These are phyloP conservation scores for Calameuta filiformis DNA, from an alignment of 2,888 invertebrate genomes.

Conservation along the genomic window DNA sequence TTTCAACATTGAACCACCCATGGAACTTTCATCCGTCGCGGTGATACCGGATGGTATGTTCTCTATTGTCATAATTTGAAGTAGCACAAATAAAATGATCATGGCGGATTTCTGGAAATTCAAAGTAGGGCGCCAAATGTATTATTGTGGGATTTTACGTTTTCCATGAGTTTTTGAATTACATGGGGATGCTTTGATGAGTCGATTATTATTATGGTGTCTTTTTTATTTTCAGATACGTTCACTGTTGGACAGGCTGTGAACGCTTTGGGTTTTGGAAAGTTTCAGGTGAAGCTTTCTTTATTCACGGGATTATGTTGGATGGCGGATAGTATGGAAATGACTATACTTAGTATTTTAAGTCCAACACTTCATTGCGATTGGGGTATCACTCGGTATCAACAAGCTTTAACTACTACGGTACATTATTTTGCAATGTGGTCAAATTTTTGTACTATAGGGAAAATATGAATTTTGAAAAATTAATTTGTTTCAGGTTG, in stretches of 20 bases:
- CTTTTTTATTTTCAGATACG: slow-evolving; percentile 72
- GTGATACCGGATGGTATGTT: slow-evolving; percentile 82
- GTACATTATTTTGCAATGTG: slow-evolving; percentile 63
- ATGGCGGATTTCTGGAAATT: neutral
- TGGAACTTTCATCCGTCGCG: slow-evolving; percentile 83
- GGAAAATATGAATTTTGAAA: neutral
- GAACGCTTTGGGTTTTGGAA: slow-evolving; percentile 87
- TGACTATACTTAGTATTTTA: slow-evolving; percentile 94
- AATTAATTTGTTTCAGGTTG: slow-evolving; percentile 67
- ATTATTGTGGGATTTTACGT: neutral
- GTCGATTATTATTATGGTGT: neutral
- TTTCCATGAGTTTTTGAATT: neutral
- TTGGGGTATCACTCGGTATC: slow-evolving; percentile 91
- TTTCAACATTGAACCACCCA: slow-evolving; percentile 54
- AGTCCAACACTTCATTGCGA: slow-evolving; percentile 95
- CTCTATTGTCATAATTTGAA: neutral
- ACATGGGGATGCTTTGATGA: neutral
- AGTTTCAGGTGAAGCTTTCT: slow-evolving; percentile 89
- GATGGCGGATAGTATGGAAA: slow-evolving; percentile 99
- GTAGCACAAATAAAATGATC: neutral
- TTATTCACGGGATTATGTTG: slow-evolving; percentile 87
- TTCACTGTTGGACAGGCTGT: slow-evolving; percentile 90
- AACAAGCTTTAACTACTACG: slow-evolving; percentile 93
- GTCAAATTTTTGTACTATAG: neutral
- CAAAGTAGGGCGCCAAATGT: neutral